Conservation (phyloP, 1,140 invertebrate species). For the Sweltsa coloradensis region DNA sequence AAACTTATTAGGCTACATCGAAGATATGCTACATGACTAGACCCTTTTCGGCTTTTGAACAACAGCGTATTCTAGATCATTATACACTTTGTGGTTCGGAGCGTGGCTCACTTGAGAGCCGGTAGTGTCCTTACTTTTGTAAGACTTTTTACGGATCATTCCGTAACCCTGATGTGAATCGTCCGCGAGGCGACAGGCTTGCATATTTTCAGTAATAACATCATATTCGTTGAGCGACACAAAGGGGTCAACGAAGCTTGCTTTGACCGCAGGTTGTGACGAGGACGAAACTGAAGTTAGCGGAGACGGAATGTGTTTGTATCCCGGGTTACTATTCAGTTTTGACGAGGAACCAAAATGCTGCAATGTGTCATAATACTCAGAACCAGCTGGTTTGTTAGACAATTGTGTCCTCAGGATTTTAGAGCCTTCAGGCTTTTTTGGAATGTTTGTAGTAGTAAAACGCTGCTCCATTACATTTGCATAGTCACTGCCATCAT, state of each 20-base stretch:
- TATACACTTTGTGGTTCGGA: conserved; percentile 52
- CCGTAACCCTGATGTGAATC: conserved; percentile 68
- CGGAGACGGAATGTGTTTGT: conserved; percentile 42
- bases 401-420: conserved; percentile 4
- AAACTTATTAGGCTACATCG: no score
- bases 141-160: conserved; percentile 52
- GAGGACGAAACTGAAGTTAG: not conserved
- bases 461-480: not conserved
- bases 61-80: conserved; percentile 64
- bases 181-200: conserved; percentile 44
- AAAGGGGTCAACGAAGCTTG: not conserved
- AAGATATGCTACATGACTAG: no score
- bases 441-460: not conserved
- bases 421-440: conserved; percentile 2
- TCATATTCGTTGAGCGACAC: conserved; percentile 3
- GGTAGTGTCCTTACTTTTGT: conserved; percentile 17
- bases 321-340: conserved; percentile 48
- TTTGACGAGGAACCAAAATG: conserved; percentile 62
- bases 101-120: conserved; percentile 30
- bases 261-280: not conserved
- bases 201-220: conserved; percentile 6
- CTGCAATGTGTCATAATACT: conserved; percentile 59
- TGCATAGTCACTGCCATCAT: conserved; percentile 20
- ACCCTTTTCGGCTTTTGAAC: conserved; percentile 70
- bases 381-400: conserved; percentile 7